phyloP scores from a whole-genome alignment of 2,888 invertebrate species.

The Watsonalla cultraria region DNA sequence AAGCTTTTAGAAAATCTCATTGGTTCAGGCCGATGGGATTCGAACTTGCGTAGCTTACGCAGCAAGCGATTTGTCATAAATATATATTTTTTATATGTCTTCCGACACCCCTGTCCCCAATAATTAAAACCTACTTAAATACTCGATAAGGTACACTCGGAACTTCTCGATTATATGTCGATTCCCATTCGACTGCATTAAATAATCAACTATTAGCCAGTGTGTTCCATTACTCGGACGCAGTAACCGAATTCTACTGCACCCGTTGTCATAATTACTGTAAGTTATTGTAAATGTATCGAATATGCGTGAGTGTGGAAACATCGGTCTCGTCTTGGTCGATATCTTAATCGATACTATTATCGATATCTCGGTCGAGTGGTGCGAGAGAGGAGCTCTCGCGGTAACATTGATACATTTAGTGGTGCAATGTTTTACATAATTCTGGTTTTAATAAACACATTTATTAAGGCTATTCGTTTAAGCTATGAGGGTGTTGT shows the following conservation, averaged over 20 bases:
- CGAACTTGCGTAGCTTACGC: too few species aligned
- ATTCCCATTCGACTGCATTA: neutral
- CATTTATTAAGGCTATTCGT: too few species aligned
- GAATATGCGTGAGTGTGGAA: conserved; percentile 24
- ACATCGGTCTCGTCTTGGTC: conserved; percentile 28
- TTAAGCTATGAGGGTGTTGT: too few species aligned
- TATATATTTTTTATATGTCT: neutral
- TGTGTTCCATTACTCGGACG: neutral
- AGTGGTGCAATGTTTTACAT: neutral
- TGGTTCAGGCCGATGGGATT: too few species aligned
- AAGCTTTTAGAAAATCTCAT: too few species aligned
- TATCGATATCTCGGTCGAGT: conserved; percentile 41
- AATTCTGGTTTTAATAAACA: neutral
- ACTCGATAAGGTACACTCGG: neutral
- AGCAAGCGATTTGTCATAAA: too few species aligned
- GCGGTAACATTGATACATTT: neutral
- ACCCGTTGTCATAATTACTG: conserved; percentile 2
- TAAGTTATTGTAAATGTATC: conserved; percentile 8
- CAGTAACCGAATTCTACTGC: neutral
- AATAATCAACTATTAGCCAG: neutral
- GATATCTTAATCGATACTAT: conserved; percentile 52
- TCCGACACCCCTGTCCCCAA: neutral
- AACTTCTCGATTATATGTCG: neutral
- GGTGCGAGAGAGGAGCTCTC: conserved; percentile 10
- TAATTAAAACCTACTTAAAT: conserved; percentile 2